Base-by-base conservation (phyloP, 2,113 vertebrate genomes). In the Eptesicus fuscus region DNA sequence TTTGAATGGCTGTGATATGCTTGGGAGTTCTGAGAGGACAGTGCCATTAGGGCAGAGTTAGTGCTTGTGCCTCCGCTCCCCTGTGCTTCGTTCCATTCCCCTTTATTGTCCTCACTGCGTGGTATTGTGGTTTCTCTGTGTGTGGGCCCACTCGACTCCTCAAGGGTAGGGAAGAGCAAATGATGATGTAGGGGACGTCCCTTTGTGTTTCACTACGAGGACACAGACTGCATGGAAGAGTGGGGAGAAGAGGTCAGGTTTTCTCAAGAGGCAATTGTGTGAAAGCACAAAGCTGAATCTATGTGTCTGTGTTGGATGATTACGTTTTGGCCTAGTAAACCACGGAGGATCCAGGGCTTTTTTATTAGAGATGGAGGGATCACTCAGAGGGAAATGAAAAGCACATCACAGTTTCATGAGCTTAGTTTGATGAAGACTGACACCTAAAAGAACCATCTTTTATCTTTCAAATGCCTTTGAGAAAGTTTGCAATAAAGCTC, bases 391-490 rank as follows among this genome's bases (percentile, higher is more conserved):
- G 65, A 59, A 78, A 70, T 70, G 77, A 70, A 94, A 77, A 86
- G 3, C 79, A 82, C 2, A 20, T 65, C 25, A 30, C 47, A 53
- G 67, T 90, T 86, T 67, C 23, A 37, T 42, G 70, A 86, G 65
- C 20, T 92, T 87, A 40, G 40, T 90, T 78, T 83, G 56, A 40
- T 69, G 9, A 28, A 12, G 47, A 77, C 2, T 53, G 18, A 61
- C 71, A 71, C 69, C 7, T 80, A 11, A 78, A 92, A 83, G 65
- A 87, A 84, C 4, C 22, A 32, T 77, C 30, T 88, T 77, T 90
- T 74, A 88, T 83, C 49, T 94, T 96, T 56, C 53, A 78, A 63
- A 76, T 28, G 42, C 10, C n/a, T 83, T 95, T 71, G 40, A 80
- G 79, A 92, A 92, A 56, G 76, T 79, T 90, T 69, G 63, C 11